phyloP scores from a whole-genome alignment of 2,888 invertebrate genomes.

The Agrotis segetum region DNA sequence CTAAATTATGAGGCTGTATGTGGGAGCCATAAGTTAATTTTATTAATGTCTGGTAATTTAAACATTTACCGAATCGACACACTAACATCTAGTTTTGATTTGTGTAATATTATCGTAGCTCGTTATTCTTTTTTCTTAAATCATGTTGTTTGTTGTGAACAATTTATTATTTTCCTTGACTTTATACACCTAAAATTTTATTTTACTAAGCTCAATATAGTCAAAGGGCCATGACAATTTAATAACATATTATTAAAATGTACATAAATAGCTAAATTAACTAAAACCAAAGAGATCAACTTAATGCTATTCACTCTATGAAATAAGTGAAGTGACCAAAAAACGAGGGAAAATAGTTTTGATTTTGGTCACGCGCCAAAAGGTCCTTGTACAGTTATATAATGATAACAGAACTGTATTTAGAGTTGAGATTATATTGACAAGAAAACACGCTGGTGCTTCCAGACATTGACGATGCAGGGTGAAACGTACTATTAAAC shows the following conservation, averaged over 20 bases:
- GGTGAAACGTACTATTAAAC: not conserved
- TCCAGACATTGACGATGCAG: slow-evolving; percentile 6
- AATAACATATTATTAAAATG: too few relatives aligned
- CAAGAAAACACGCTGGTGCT: slow-evolving; percentile 17
- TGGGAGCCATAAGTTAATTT: not conserved
- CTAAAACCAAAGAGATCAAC: slow-evolving; percentile 58
- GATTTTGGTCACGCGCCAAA: not conserved
- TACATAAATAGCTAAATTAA: slow-evolving; percentile 23
- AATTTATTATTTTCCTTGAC: too few relatives aligned
- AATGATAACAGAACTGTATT: slow-evolving; percentile 5
- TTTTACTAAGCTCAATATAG: not conserved
- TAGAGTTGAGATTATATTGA: slow-evolving; percentile 19
- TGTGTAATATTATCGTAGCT: too few relatives aligned
- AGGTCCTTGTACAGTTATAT: not conserved
- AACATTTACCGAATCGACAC: too few relatives aligned
- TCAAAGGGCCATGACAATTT: slow-evolving; percentile 40
- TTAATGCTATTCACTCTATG: slow-evolving; percentile 12
- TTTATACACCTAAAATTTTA: not conserved
- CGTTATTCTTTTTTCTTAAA: too few relatives aligned
- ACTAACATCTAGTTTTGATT: too few relatives aligned
- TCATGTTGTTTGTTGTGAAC: too few relatives aligned
- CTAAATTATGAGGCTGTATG: not conserved
- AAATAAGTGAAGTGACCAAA: too few relatives aligned
- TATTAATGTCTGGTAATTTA: not conserved
- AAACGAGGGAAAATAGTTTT: not conserved